Base-by-base conservation (phyloP, 2,888 invertebrate species). In the Dusona sp. region DNA sequence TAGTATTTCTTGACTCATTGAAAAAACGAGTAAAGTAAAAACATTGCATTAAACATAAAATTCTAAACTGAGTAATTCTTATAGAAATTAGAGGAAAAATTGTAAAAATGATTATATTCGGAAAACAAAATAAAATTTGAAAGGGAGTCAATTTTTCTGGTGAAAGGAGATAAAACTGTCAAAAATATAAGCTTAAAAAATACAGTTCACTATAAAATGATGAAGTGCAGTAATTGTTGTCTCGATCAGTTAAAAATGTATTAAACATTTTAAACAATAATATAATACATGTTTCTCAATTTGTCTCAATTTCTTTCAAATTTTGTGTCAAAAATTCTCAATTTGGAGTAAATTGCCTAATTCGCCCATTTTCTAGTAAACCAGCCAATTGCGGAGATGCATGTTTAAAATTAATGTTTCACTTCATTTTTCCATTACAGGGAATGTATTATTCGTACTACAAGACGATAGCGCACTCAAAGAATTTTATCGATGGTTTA, bases 361-460 rank as follows among this genome's bases (percentile, higher is more conserved):
- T 11, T 25, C 42, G 2, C 1, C 42, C 11, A 11, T 25, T 11
- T 2, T n/a, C 11, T 11, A 3, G 25, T 57, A 22, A 25, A 22
- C 22, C 25, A 25, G 11, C 22, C 11, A 25, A 22, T 57, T 57
- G 22, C 57, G 54, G 22, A 54, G 11, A 3, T 57, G 1, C 11
- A 11, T 25, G 8, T 25, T 57, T 3, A 11, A 42, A 13, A 42
- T 42, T 2, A 42, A 1, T 13, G 2, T 9, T 42, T 42, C 2
- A 9, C 11, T 42, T 1, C 9, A 42, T 22, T 67, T 88, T 83
- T 51, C 36, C 4, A 22, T 94, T 95, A 54, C 93, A 96, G 96
- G 96, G 98, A 0, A 96, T 98, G 90, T 98, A 98, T 92, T 98
- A 97, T 93, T 98, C 97, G 0, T 98, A 97, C 93, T 98, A 97